Conservation (phyloP, 2,888 invertebrate species). For the Agrotis exclamationis region DNA sequence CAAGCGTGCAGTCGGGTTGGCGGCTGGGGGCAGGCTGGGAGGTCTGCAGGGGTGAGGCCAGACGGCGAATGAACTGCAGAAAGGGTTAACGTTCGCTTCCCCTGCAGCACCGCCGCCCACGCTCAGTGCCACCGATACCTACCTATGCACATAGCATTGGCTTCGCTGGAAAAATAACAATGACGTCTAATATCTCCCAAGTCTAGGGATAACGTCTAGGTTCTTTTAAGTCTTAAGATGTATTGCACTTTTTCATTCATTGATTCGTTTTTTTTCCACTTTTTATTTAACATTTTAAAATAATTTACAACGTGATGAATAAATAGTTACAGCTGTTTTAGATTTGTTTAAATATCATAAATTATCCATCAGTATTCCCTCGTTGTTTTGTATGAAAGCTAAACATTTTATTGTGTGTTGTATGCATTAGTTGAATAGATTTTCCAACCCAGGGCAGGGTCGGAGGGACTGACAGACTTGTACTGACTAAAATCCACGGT, state of each 20-base stretch:
- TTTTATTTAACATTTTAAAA: no score
- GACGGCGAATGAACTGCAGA: constrained; percentile 92
- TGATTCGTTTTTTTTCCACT: no score
- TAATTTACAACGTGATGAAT: neutral
- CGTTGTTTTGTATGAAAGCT: constrained; percentile 2
- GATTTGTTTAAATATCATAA: neutral
- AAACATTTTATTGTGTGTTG: no score
- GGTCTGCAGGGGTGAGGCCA: constrained; percentile 90
- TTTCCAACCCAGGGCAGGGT: no score
- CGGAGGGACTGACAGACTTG: no score
- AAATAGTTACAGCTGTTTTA: neutral
- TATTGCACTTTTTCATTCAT: neutral
- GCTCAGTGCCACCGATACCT: constrained; percentile 71
- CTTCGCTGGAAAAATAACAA: constrained; percentile 50
- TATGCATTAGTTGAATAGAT: neutral
- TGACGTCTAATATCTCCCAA: constrained; percentile 26
- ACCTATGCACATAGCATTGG: constrained; percentile 66
- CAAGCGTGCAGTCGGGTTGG: constrained; percentile 83
- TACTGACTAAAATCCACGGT: no score
- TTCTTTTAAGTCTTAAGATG: constrained; percentile 3
- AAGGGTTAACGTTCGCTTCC: constrained; percentile 91
- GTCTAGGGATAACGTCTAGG: constrained; percentile 12
- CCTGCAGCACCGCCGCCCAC: constrained; percentile 88
- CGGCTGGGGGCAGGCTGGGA: constrained; percentile 78
- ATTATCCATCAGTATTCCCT: neutral